Evolutionary conservation across 2,113 vertebrate genomes (phyloP), one percentile per base, ranked within the genome.

Genomic region (Istiophorus platypterus): DNA sequence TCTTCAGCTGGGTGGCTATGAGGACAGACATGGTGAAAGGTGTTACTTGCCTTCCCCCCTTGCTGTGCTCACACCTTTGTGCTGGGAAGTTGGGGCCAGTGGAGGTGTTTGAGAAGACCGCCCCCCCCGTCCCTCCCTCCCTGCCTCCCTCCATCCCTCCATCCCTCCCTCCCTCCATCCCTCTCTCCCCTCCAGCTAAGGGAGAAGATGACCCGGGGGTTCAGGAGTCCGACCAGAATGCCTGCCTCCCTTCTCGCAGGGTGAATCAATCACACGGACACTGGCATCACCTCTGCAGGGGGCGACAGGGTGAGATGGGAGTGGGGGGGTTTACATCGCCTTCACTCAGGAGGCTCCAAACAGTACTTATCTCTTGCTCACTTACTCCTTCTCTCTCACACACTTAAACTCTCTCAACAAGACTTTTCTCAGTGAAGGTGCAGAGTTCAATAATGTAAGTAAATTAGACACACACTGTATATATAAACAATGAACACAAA

Each of bases 1-100:
- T 92, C 86, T 91, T 96, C 66, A 95, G 73, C 62, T 95, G 94
- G 76, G 95, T 92, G 67, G 90, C 93, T 76, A 96, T 93, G 80
- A 96, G 89, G 71, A 95, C 89, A 1, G 93, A 95, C 91, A 93
- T 93, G 80, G 74, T 88, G 90, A 37, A 15, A 76, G 78, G 64
- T 80, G 59, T 17, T 72, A 85, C 81, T 86, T 72, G 81, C 56
- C 58, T 87, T 88, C 56, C n/a, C 71, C 61, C 71, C 70, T 72
- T 47, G 72, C 73, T 71, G 56, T 26, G 72, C 82, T 87, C 81
- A 58, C 83, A 89, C 91, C 86, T 93, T 80, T 88, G 76, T 81
- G 84, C 80, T 76, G 78, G 71, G 82, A 88, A 93, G 90, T 93
- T 92, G 81, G 83, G 72, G 82, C 64, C 78, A 78, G 80, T 78